Conservation (phyloP, 1,140 invertebrate genomes). For the Artemia franciscana region DNA sequence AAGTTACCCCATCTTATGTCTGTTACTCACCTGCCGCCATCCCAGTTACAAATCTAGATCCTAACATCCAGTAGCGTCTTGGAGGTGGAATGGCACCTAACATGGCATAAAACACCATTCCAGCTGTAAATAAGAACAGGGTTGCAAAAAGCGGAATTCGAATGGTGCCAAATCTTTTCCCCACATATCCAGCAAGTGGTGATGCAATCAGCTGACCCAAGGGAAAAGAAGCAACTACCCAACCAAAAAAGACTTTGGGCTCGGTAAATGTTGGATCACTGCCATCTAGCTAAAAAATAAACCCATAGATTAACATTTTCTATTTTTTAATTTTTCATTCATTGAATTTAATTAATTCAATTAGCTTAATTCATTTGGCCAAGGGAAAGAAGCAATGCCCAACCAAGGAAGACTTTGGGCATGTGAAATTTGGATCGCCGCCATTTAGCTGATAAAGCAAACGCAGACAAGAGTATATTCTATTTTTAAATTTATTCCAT, state of each 20-base stretch:
- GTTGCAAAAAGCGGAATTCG: constrained; percentile 44
- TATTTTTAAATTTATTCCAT: no score
- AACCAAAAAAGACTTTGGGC: constrained; percentile 54
- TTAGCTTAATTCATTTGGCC: no score
- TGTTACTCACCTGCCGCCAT: constrained; percentile 58
- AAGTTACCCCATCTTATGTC: no score
- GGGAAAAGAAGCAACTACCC: constrained; percentile 63
- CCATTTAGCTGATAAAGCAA: no score
- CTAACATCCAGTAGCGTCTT: constrained; percentile 42
- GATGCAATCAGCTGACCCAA: constrained; percentile 69
- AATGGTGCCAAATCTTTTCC: constrained; percentile 41
- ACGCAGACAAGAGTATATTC: no score
- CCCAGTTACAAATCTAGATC: constrained; percentile 52
- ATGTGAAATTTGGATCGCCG: no score
- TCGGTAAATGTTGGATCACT: neutral
- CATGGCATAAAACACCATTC: constrained; percentile 55
- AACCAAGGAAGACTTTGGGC: no score
- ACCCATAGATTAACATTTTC: no score
- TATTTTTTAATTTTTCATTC: no score
- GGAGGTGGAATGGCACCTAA: constrained; percentile 34
- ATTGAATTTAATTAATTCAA: no score
- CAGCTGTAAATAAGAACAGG: constrained; percentile 40
- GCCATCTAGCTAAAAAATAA: neutral
- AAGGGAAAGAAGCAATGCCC: no score
- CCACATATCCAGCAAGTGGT: constrained; percentile 61